phyloP scores from a whole-genome alignment of 1,140 invertebrate genomes.

The Arctopsyche grandis region DNA sequence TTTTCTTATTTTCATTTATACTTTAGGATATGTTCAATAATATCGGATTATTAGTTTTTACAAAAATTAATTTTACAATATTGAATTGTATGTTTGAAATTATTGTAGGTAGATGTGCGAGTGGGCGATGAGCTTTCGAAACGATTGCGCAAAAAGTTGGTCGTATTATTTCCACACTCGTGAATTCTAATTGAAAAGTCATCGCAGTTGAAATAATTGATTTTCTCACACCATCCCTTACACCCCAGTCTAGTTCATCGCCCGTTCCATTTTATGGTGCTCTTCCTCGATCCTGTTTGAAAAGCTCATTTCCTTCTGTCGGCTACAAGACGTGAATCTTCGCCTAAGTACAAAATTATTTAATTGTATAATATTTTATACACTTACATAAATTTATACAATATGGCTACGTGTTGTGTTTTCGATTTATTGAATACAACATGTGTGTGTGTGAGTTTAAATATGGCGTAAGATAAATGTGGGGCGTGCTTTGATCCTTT shows the following conservation, averaged over 20 bases:
- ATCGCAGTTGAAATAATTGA: slow-evolving; percentile 55
- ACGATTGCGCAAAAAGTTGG: slow-evolving; percentile 10
- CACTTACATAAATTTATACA: neutral
- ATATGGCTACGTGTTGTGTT: neutral
- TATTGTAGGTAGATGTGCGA: neutral
- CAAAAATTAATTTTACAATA: too few relatives aligned
- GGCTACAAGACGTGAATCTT: slow-evolving; percentile 48
- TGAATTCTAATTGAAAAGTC: slow-evolving; percentile 55
- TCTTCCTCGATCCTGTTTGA: slow-evolving; percentile 30
- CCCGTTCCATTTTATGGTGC: neutral
- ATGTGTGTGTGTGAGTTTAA: slow-evolving; percentile 22
- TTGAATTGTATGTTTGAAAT: too few relatives aligned
- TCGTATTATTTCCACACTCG: slow-evolving; percentile 50
- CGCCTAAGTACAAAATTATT: slow-evolving; percentile 40
- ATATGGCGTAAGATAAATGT: slow-evolving; percentile 35
- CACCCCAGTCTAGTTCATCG: slow-evolving; percentile 12
- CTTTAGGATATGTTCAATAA: too few relatives aligned
- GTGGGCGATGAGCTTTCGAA: neutral
- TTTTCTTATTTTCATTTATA: too few relatives aligned
- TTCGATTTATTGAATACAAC: slow-evolving; percentile 2
- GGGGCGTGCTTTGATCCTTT: slow-evolving; percentile 43
- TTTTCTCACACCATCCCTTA: slow-evolving; percentile 10
- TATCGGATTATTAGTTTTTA: too few relatives aligned
- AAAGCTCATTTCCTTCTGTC: slow-evolving; percentile 53
- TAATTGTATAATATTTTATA: slow-evolving; percentile 13